Evolutionary conservation across 2,888 invertebrate genomes (phyloP).

Genomic region (Drosophila maculinotata): DNA sequence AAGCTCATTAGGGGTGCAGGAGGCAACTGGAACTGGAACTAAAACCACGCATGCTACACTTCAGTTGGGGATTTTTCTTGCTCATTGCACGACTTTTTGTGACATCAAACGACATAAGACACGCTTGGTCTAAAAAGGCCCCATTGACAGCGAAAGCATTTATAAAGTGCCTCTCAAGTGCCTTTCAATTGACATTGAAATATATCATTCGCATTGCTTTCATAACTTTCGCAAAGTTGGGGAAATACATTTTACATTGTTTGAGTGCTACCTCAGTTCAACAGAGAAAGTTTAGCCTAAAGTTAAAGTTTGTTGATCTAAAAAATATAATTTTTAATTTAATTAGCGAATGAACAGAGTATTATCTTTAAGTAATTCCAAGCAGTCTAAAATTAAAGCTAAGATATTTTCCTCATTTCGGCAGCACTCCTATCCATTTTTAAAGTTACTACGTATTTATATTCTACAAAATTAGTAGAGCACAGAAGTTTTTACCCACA

Average conservation of each 20-base stretch:
- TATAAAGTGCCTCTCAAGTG: conserved; percentile 31
- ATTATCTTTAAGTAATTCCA: no score
- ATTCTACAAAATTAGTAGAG: no score
- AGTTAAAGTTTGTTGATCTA: no score
- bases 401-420: background rate
- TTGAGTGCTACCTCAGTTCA: conserved; percentile 1
- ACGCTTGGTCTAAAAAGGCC: conserved; percentile 4
- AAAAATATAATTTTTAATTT: no score
- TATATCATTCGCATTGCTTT: conserved; percentile 29
- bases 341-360: no score
- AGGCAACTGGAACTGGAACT: conserved; percentile 24
- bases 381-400: no score
- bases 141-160: conserved; percentile 27
- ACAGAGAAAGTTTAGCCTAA: background rate
- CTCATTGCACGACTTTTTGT: conserved; percentile 20
- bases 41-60: conserved; percentile 41
- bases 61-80: conserved; percentile 12
- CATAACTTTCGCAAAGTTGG: conserved; percentile 31
- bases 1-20: conserved; percentile 44
- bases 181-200: conserved; percentile 31
- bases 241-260: conserved; percentile 11
- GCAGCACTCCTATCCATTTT: background rate
- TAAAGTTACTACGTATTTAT: background rate
- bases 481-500: no score
- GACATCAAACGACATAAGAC: conserved; percentile 28